Evolutionary conservation across 2,888 invertebrate genomes (phyloP).

Genomic region (Caradrina kadenii): DNA sequence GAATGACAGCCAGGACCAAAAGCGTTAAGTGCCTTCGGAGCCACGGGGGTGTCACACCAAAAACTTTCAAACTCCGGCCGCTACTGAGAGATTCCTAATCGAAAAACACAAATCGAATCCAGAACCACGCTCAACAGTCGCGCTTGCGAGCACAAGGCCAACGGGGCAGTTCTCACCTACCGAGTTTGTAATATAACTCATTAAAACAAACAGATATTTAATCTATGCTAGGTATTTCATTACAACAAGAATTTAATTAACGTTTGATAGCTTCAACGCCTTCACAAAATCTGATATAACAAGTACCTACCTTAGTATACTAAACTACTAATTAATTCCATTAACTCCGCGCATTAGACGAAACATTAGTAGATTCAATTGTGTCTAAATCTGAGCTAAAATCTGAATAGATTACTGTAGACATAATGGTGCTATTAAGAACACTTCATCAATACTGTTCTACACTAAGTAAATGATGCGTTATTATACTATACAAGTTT

Average conservation of each 20-base stretch:
- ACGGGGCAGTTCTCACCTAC: too few relatives aligned
- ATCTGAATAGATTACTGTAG: conserved; percentile 39
- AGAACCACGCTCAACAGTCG: too few relatives aligned
- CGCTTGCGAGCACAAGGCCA: too few relatives aligned
- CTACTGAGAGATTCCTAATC: too few relatives aligned
- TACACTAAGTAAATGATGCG: conserved; percentile 24
- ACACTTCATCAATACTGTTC: conserved; percentile 4
- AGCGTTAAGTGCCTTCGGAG: too few relatives aligned
- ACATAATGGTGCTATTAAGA: conserved; percentile 42
- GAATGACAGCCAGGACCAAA: too few relatives aligned
- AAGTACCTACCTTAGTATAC: neutral
- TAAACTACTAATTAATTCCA: conserved; percentile 20
- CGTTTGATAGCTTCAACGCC: neutral
- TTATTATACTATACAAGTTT: conserved; percentile 2
- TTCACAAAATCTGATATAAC: conserved; percentile 2
- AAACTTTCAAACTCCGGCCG: too few relatives aligned
- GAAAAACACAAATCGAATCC: too few relatives aligned
- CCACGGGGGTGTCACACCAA: too few relatives aligned
- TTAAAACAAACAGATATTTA: too few relatives aligned
- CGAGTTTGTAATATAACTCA: too few relatives aligned
- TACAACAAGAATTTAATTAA: conserved; percentile 8
- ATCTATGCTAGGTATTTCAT: neutral
- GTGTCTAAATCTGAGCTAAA: conserved; percentile 23
- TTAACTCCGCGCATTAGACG: conserved; percentile 23
- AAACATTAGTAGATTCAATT: conserved; percentile 34